A percentile compares a stretch with the other conserved stretches of the same genome.
These are phyloP conservation scores for Cavia aperea DNA, from an alignment of 2,113 vertebrate genomes.

Conservation along the genomic window DNA sequence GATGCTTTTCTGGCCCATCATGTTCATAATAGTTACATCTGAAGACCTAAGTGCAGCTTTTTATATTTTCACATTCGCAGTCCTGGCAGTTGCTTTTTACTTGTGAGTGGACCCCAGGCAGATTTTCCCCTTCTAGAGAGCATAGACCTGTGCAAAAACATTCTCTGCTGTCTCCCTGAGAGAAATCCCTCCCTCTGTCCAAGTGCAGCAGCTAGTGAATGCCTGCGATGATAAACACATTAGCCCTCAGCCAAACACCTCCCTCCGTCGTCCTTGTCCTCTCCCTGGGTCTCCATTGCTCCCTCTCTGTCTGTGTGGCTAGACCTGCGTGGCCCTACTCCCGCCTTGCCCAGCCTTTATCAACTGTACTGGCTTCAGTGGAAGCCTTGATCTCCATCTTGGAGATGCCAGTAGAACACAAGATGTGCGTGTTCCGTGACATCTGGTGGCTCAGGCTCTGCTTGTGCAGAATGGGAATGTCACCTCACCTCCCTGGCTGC, in stretches of 20 bases:
- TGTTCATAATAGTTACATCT: neutral
- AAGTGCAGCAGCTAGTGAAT: neutral
- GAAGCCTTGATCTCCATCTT: neutral
- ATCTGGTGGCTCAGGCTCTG: neutral
- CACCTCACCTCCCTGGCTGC: neutral
- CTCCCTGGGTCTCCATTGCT: neutral
- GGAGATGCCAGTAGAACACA: neutral
- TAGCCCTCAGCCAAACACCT: neutral
- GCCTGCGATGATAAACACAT: neutral
- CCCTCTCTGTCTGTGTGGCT: neutral
- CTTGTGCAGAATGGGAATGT: neutral
- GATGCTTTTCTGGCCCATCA: neutral
- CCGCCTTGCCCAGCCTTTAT: neutral
- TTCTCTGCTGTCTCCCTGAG: neutral
- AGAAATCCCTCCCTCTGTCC: neutral
- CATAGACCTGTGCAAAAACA: neutral
- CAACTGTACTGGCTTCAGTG: neutral
- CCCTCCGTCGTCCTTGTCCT: neutral
- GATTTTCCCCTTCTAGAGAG: neutral
- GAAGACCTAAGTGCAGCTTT: neutral
- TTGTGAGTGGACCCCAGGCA: slow-evolving; percentile 1
- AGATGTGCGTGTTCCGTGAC: neutral
- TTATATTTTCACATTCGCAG: neutral
- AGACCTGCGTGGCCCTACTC: neutral
- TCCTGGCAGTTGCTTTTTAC: slow-evolving; percentile 18